Evolutionary conservation across 2,888 invertebrate genomes (phyloP), one percentile per base, ranked within the genome.

Genomic region (Scotopteryx bipunctaria): DNA sequence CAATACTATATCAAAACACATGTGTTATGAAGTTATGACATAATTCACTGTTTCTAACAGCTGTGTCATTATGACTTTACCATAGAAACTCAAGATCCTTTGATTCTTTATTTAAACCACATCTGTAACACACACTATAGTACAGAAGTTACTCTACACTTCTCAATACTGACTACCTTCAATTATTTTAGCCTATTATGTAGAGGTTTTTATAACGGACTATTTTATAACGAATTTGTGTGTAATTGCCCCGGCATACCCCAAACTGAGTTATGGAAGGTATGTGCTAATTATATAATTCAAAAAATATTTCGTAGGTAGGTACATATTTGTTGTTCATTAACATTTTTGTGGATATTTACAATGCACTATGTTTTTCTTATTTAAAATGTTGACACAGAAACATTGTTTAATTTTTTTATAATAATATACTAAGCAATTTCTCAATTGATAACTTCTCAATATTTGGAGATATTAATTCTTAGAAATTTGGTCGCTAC

Each of bases 231-330:
- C 6, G 17, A 40, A 38, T 35, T 46, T 45, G 59, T 51, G 60
- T 59, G 54, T 71, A 71, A 71, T 71, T 70, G 58, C 66, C 66
- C 66, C 64, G 61, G 63, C 67, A 69, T 72, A 66, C 52, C 64
- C 60, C 21, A 57, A 59, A 58, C 59, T 63, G 35, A 43, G 57
- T 48, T 57, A 41, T 59, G 61, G 61, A 61, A 63, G 29, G 35
- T 15, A 36, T 15, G 17, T 27, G 5, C 42, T 29, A 45, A 54
- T 56, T 43, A 56, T 36, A 9, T 46, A 37, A 60, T 68, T 67
- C 66, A 69, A 4, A 0, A 27, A 27, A n/a, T n/a, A n/a, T n/a
- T n/a, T n/a, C n/a, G n/a, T 9, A 0, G 11, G 9, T 71, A 53
- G 61, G 59, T 48, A 64, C 47, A 40, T 49, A 43, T 51, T 55